A percentile compares a stretch with the other conserved stretches of the same genome.
Evolutionary conservation across 2,797 vertebrate genomes (phyloP).

Genomic region (Argentina silus): DNA sequence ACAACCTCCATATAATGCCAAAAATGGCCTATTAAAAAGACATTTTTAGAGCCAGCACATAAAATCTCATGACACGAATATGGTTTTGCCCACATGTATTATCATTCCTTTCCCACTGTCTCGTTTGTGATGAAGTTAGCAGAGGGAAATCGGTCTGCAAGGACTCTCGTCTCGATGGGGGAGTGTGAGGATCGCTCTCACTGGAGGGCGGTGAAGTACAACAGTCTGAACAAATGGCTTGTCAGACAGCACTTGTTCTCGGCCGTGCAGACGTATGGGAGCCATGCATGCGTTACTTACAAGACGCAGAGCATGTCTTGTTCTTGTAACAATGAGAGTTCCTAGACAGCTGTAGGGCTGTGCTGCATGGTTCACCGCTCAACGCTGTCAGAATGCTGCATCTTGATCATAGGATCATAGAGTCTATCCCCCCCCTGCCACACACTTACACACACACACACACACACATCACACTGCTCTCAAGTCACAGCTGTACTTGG

Average conservation of each 20-base stretch:
- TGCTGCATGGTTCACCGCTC: background rate
- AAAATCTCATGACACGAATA: slow-evolving; percentile 35
- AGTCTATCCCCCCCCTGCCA: background rate
- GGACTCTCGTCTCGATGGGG: slow-evolving; percentile 10
- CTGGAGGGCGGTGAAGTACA: slow-evolving; percentile 31
- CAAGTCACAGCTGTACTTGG: too few relatives aligned
- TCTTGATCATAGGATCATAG: background rate
- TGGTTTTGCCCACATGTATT: slow-evolving; percentile 22
- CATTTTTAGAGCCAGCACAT: slow-evolving; percentile 33
- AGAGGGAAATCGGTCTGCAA: slow-evolving; percentile 6
- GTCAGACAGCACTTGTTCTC: slow-evolving; percentile 14
- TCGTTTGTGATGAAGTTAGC: slow-evolving; percentile 22
- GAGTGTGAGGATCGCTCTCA: slow-evolving; percentile 15
- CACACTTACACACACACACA: slow-evolving; percentile 4
- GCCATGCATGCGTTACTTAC: background rate
- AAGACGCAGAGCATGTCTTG: background rate
- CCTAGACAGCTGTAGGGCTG: background rate
- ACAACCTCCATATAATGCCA: slow-evolving; percentile 43
- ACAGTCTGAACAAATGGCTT: slow-evolving; percentile 34
- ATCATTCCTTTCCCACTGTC: slow-evolving; percentile 35
- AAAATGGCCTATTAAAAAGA: slow-evolving; percentile 48
- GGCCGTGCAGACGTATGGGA: slow-evolving; percentile 16
- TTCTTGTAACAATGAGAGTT: slow-evolving; percentile 20
- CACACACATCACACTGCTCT: background rate
- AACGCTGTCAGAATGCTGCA: background rate